Percentiles rank a stretch among this genome's conserved stretches.
Evolutionary conservation across 2,113 vertebrate species (phyloP).

Genomic region (Ammodytes dubius): DNA sequence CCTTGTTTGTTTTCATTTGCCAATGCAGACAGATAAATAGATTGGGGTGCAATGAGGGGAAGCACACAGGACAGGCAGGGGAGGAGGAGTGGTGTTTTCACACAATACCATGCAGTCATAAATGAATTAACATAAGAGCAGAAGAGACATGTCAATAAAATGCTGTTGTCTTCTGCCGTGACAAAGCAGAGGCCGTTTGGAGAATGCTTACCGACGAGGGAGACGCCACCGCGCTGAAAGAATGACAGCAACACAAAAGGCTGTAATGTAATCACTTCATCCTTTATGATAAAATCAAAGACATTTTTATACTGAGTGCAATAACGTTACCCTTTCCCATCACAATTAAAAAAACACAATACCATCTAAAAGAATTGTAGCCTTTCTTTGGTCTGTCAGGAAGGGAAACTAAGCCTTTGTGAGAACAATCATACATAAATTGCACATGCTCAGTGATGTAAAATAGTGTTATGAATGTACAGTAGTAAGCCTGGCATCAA

Average conservation of each 20-base stretch:
- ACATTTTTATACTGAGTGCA: constrained; percentile 26
- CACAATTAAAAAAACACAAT: constrained; percentile 48
- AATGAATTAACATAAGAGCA: constrained; percentile 59
- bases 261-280: constrained; percentile 67
- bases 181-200: constrained; percentile 52
- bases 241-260: constrained; percentile 68
- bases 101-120: constrained; percentile 40
- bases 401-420: constrained; percentile 16
- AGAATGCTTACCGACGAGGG: constrained; percentile 36
- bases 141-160: constrained; percentile 44
- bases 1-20: constrained; percentile 43
- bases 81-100: constrained; percentile 25
- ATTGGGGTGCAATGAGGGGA: constrained; percentile 46
- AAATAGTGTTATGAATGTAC: background rate
- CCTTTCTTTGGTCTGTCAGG: constrained; percentile 12
- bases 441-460: constrained; percentile 9
- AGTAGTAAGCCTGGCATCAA: background rate
- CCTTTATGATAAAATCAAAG: constrained; percentile 58
- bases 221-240: constrained; percentile 38
- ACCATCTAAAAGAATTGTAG: constrained; percentile 31
- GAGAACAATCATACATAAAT: background rate
- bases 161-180: constrained; percentile 42
- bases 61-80: constrained; percentile 8
- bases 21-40: constrained; percentile 64
- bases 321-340: constrained; percentile 8